Percentiles rank a stretch among this genome's conserved stretches.
Evolutionary conservation across 2,797 vertebrate genomes (phyloP).

Genomic region (Salmo trutta): DNA sequence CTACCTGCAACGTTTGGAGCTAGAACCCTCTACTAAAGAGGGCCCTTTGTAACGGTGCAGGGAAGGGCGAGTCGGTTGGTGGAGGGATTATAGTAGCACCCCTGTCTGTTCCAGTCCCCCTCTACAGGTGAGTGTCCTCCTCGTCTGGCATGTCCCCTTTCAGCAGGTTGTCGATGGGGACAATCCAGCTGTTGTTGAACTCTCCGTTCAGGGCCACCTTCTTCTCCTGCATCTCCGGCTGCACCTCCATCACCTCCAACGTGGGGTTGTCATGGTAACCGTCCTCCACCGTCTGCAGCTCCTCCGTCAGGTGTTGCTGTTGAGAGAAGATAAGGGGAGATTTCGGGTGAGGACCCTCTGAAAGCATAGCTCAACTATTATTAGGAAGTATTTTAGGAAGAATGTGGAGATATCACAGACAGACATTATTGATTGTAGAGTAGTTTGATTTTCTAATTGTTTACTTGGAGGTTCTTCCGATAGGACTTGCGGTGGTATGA

Average conservation of each 20-base stretch:
- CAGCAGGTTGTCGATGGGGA: constrained; percentile 88
- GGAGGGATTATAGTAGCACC: background rate
- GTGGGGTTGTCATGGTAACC: constrained; percentile 98
- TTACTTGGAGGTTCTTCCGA: constrained; percentile 66
- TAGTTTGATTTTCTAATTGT: background rate
- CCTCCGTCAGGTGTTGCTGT: constrained; percentile 92
- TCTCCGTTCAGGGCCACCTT: constrained; percentile 85
- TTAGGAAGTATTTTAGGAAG: background rate
- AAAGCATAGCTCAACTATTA: too few species aligned
- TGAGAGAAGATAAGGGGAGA: constrained; percentile 56
- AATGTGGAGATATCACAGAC: background rate
- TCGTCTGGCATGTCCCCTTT: constrained; percentile 89
- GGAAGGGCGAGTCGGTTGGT: background rate
- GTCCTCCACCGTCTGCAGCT: constrained; percentile 94
- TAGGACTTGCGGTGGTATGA: constrained; percentile 72
- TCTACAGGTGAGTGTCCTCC: constrained; percentile 95
- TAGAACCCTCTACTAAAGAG: constrained; percentile 55
- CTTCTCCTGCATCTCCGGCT: constrained; percentile 95
- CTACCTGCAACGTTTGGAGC: constrained; percentile 5
- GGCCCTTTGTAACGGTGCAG: background rate
- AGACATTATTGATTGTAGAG: background rate
- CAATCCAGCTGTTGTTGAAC: constrained; percentile 95
- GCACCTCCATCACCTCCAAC: constrained; percentile 95
- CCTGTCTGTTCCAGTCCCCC: constrained; percentile 49
- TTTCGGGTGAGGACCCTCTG: background rate